A percentile compares a stretch with the other conserved stretches of the same genome.
Evolutionary conservation across 2,888 invertebrate genomes (phyloP).

Genomic region (Sarcophaga rosellei): DNA sequence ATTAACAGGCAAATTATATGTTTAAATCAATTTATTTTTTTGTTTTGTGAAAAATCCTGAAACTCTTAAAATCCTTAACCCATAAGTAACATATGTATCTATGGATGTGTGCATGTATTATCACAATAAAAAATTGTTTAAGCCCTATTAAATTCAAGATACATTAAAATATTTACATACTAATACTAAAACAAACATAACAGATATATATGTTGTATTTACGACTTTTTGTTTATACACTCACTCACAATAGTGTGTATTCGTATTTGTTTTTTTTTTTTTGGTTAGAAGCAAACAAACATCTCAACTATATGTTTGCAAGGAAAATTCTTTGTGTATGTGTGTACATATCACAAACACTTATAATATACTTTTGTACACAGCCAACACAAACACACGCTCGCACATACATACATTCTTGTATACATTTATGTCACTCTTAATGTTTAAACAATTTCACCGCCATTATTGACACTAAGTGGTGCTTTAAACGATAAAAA

Average conservation of each 20-base stretch:
- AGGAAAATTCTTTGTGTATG: not conserved
- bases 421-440: slow-evolving; percentile 41
- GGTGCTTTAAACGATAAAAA: slow-evolving; percentile 61
- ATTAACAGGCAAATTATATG: not conserved
- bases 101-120: not conserved
- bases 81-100: not conserved
- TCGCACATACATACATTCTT: not conserved
- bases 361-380: not conserved
- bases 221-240: too few species aligned
- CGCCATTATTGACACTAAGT: slow-evolving; percentile 69
- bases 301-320: slow-evolving; percentile 23
- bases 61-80: not conserved
- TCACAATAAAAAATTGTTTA: slow-evolving; percentile 39
- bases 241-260: too few species aligned
- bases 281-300: not conserved
- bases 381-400: not conserved
- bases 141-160: slow-evolving; percentile 52
- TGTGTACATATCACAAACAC: not conserved
- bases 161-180: not conserved
- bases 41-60: not conserved
- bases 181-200: not conserved
- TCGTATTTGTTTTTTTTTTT: not conserved
- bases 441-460: slow-evolving; percentile 68
- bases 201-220: not conserved
- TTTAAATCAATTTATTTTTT: not conserved